phyloP scores from a whole-genome alignment of 2,888 invertebrate genomes.

The Ctenicera cuprea region DNA sequence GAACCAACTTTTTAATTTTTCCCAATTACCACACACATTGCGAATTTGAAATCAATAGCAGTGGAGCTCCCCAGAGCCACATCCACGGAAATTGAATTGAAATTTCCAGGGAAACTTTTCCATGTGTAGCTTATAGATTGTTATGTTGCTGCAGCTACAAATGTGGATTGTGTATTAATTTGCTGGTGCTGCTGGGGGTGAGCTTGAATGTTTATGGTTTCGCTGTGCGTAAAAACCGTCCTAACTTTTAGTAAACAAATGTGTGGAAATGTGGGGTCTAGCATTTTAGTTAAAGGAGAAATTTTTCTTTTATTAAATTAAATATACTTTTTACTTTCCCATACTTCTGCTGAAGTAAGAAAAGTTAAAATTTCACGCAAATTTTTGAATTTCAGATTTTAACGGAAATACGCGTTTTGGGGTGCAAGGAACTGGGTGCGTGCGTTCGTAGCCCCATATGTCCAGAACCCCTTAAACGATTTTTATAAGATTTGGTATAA shows the following conservation, averaged over 20 bases:
- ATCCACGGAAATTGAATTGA: conserved; percentile 31
- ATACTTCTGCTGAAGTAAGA: no score
- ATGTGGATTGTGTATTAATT: conserved; percentile 12
- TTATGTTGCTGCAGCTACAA: conserved; percentile 14
- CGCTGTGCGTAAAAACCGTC: neutral
- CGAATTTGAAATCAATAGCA: conserved; percentile 28
- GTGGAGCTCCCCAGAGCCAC: neutral
- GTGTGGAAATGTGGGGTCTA: neutral
- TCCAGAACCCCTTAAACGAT: no score
- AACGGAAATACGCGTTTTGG: no score
- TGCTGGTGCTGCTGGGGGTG: neutral
- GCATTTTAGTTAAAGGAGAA: no score
- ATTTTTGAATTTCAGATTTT: no score
- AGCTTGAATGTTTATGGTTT: neutral
- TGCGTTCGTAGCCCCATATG: no score
- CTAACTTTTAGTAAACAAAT: conserved; percentile 13
- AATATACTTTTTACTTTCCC: no score
- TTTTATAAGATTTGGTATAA: no score
- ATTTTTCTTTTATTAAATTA: no score
- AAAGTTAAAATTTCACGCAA: no score
- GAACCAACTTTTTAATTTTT: conserved; percentile 19
- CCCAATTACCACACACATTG: conserved; percentile 5
- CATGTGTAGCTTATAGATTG: neutral
- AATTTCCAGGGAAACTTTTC: conserved; percentile 23
- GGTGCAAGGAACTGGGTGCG: no score